Evolutionary conservation across 2,797 vertebrate genomes (phyloP).

Genomic region (Urophycis tenuis): DNA sequence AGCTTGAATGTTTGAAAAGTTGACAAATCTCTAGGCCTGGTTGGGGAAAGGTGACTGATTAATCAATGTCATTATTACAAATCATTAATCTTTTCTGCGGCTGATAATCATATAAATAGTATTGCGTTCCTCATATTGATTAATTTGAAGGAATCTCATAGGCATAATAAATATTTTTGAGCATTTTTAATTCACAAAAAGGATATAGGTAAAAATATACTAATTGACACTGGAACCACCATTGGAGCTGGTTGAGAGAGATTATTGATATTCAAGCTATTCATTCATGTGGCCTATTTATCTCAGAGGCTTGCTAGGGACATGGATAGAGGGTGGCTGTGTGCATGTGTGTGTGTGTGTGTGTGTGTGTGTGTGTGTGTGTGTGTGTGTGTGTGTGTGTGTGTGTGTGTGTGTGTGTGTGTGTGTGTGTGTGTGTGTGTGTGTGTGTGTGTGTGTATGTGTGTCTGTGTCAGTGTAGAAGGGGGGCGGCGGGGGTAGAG

Average conservation of each 20-base stretch:
- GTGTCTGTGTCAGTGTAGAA: no score
- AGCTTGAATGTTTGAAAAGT: conserved; percentile 24
- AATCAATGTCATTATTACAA: background rate
- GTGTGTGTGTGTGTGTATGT: no score
- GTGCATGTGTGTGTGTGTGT: background rate
- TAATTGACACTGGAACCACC: conserved; percentile 19
- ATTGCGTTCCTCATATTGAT: conserved; percentile 36
- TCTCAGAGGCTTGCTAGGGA: conserved; percentile 11
- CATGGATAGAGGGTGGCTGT: background rate
- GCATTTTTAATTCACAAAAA: conserved; percentile 46
- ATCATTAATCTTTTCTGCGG: background rate
- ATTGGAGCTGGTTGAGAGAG: conserved; percentile 38
- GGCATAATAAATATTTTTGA: conserved; percentile 28
- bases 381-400: no score
- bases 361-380: background rate
- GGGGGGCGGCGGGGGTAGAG: background rate
- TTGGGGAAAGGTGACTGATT: background rate
- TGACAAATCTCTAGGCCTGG: conserved; percentile 21
- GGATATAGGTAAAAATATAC: conserved; percentile 24
- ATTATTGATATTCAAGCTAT: conserved; percentile 27
- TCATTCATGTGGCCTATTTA: conserved; percentile 31
- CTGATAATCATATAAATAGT: conserved; percentile 20
- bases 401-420: no score
- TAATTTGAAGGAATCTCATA: conserved; percentile 27
- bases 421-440: no score